phyloP scores from a whole-genome alignment of 2,113 vertebrate genomes.

The Microtus oregoni region DNA sequence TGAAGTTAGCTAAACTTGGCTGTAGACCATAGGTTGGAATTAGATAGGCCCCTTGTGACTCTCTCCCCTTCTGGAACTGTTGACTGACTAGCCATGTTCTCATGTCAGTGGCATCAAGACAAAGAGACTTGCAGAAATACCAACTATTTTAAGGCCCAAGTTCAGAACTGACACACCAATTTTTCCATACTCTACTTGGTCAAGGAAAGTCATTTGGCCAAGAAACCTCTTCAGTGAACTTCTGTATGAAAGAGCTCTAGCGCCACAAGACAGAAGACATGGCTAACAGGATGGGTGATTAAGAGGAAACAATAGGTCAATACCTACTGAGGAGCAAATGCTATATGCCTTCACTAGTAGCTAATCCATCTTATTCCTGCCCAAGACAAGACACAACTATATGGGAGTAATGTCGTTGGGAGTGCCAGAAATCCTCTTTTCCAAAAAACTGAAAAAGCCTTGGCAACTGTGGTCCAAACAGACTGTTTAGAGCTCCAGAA shows the following conservation, averaged over 20 bases:
- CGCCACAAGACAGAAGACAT: not conserved
- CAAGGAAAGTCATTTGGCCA: conserved; percentile 3
- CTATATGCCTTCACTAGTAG: not conserved
- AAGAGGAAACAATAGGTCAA: not conserved
- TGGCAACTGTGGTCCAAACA: not conserved
- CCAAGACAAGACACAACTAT: not conserved
- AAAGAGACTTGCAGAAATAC: not conserved
- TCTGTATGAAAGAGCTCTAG: not conserved
- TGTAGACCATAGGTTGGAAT: conserved; percentile 1
- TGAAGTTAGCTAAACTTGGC: not conserved
- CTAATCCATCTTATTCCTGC: conserved; percentile 8
- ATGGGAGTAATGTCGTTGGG: not conserved
- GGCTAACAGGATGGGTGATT: not conserved
- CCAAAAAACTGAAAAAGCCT: not conserved
- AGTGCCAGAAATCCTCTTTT: not conserved
- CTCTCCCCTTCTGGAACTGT: not conserved
- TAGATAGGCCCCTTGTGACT: not conserved
- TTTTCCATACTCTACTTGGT: not conserved
- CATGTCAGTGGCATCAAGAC: not conserved
- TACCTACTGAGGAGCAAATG: not conserved
- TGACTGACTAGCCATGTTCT: not conserved
- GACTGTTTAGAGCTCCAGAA: not conserved
- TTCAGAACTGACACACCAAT: conserved; percentile 15
- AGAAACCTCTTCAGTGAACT: not conserved
- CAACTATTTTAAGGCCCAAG: not conserved